These are phyloP conservation scores for Notechis scutatus DNA, from an alignment of 2,113 vertebrate species.

Conservation along the genomic window DNA sequence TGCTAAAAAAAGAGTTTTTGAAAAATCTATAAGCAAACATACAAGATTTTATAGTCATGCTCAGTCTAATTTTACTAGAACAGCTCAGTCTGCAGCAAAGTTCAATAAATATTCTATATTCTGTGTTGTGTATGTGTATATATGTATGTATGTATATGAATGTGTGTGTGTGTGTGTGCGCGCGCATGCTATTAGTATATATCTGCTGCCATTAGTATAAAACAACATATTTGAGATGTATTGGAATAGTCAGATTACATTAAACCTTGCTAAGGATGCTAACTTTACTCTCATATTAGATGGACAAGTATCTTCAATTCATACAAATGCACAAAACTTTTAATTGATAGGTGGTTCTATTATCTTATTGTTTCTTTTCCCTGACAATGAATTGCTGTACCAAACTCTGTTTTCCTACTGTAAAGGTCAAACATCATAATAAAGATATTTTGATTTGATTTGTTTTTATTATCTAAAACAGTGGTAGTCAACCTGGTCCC, in stretches of 20 bases:
- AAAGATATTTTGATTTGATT: slow-evolving; percentile 22
- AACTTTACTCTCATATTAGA: background rate
- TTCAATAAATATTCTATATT: slow-evolving; percentile 19
- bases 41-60: slow-evolving; percentile 33
- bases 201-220: slow-evolving; percentile 33
- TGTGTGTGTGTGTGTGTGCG: no score
- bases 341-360: background rate
- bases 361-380: background rate
- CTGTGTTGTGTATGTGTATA: background rate
- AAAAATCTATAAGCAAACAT: slow-evolving; percentile 8
- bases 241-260: slow-evolving; percentile 33
- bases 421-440: background rate
- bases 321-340: background rate
- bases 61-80: background rate
- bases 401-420: background rate
- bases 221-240: slow-evolving; percentile 19
- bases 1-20: background rate
- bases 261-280: slow-evolving; percentile 40
- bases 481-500: no score
- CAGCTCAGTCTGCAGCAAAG: slow-evolving; percentile 36
- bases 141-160: no score
- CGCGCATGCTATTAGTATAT: no score
- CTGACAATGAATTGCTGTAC: background rate
- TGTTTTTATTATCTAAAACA: slow-evolving; percentile 36
- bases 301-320: background rate